Evolutionary conservation across 2,888 invertebrate species (phyloP).

Genomic region (Amblyjoppa fuscipennis): DNA sequence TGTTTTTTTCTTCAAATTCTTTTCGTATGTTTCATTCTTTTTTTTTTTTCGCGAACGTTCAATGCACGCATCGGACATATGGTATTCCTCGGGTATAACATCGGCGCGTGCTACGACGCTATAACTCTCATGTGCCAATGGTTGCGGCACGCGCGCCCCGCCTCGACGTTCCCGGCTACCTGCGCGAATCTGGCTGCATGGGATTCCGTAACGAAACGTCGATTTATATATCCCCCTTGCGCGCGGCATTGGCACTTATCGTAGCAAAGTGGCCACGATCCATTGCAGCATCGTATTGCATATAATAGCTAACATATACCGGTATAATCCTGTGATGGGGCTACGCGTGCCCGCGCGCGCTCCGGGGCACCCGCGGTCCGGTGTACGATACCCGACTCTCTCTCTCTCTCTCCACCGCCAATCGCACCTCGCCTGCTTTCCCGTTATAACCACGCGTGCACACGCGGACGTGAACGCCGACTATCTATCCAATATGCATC

Average conservation of each 20-base stretch:
- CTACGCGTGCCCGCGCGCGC: slow-evolving; percentile 3
- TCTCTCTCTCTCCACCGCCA: slow-evolving; percentile 10
- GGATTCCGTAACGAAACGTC: slow-evolving; percentile 4
- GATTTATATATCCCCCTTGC: slow-evolving; percentile 1
- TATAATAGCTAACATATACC: neutral
- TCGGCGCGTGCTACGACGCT: slow-evolving; percentile 13
- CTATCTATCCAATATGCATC: slow-evolving; percentile 49
- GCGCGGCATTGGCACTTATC: neutral
- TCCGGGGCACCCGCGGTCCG: slow-evolving; percentile 34
- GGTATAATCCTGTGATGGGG: slow-evolving; percentile 31
- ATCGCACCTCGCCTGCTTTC: slow-evolving; percentile 65
- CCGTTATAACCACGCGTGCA: slow-evolving; percentile 67
- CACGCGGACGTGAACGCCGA: slow-evolving; percentile 56
- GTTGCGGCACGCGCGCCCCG: slow-evolving; percentile 5
- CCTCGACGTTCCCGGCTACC: slow-evolving; percentile 15
- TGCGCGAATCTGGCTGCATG: neutral
- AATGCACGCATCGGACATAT: neutral
- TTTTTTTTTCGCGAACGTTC: neutral
- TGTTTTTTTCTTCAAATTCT: too few species aligned
- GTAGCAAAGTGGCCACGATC: neutral
- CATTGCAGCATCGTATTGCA: slow-evolving; percentile 1
- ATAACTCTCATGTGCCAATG: slow-evolving; percentile 12
- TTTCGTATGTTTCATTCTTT: neutral
- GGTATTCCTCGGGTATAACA: slow-evolving; percentile 5
- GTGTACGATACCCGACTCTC: slow-evolving; percentile 56